phyloP scores from a whole-genome alignment of 2,888 invertebrate species.

The Drosophila demipolita region DNA sequence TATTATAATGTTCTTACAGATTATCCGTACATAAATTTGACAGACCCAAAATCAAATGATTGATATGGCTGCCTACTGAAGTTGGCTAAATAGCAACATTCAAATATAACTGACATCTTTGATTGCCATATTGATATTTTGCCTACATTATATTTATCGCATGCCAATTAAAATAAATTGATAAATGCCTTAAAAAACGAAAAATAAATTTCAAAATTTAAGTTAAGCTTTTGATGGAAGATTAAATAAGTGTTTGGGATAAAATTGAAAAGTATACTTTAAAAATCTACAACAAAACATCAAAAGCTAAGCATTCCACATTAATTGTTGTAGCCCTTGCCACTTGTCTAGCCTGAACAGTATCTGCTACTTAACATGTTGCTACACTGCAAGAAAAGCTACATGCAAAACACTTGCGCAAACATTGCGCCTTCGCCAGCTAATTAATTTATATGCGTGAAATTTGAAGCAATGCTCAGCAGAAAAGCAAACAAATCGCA shows the following conservation, averaged over 20 bases:
- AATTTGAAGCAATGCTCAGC: slow-evolving; percentile 70
- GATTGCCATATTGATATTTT: neutral
- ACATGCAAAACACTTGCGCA: slow-evolving; percentile 18
- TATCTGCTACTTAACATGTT: neutral
- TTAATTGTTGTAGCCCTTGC: neutral
- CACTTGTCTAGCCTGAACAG: neutral
- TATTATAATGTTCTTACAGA: neutral
- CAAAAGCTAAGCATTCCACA: neutral
- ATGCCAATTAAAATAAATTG: neutral
- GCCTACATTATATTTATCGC: neutral
- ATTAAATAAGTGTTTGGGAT: neutral
- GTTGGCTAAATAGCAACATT: no score
- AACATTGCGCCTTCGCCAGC: slow-evolving; percentile 27
- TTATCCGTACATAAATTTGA: neutral
- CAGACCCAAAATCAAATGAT: neutral
- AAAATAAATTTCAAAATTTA: neutral
- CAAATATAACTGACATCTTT: neutral
- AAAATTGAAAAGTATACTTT: neutral
- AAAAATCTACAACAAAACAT: neutral
- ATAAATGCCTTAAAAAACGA: neutral
- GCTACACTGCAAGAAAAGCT: neutral
- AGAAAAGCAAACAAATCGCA: slow-evolving; percentile 44
- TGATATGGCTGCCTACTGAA: neutral
- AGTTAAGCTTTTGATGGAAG: neutral
- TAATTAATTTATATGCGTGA: slow-evolving; percentile 75